Evolutionary conservation across 1,140 invertebrate genomes (phyloP), one percentile per base, ranked within the genome.

Genomic region (Cheumatopsyche charites): DNA sequence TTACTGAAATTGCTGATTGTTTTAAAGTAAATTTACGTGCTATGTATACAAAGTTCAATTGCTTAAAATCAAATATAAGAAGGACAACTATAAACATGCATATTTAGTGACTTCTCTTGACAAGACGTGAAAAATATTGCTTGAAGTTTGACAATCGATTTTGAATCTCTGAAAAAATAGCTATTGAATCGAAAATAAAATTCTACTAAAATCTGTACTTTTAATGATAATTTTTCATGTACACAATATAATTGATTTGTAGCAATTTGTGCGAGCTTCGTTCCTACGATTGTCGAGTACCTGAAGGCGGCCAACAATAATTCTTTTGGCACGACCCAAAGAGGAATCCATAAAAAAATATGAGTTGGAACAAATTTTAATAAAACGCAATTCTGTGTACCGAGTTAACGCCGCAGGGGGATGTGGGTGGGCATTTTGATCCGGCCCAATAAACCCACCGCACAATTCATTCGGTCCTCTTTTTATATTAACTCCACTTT

Each of bases 361-460:
- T 70, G 73, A 75, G 73, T 67, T 52, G 73, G 73, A 75, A 75
- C 70, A 72, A 72, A 70, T 75, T 75, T 75, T 72, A 75, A 75
- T 75, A 75, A 75, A 72, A 72, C 62, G 58, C 66, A 62, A 62
- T 72, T 71, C 63, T 67, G 29, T 52, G 29, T 58, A 62, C 67
- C 3, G 29, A 67, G 41, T 55, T 43, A 72, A 70, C 73, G 71
- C 62, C 42, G 29, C 21, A 62, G 72, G 72, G 69, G 61, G 7
- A 21, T 19, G 21, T 47, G 41, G 45, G 19, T 42, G 62, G 61
- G 41, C 15, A 41, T 72, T n/a, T 72, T 67, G 63, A 52, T 47
- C 29, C 68, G 42, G 52, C 47, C 71, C 73, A 69, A 75, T 75
- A 75, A 74, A 75, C 67, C 62, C 70, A 43, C 70, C 73, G 68